phyloP scores from a whole-genome alignment of 2,797 vertebrate species.

The Carduelis carduelis region DNA sequence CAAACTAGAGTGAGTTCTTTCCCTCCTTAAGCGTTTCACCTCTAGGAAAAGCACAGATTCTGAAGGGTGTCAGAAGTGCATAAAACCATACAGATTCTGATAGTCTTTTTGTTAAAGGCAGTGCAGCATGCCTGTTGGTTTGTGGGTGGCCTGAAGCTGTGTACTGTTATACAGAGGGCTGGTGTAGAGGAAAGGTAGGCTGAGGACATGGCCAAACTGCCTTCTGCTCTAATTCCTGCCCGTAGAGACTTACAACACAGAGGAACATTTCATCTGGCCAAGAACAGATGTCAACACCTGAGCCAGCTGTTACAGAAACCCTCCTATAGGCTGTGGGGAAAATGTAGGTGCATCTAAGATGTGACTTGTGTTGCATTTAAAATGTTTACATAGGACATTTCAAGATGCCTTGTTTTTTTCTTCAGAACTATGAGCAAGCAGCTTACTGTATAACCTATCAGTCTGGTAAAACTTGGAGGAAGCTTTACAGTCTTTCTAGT shows the following conservation, averaged over 20 bases:
- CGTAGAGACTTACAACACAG: neutral
- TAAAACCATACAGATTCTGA: neutral
- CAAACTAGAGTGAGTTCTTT: neutral
- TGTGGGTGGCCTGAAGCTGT: neutral
- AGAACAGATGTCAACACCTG: neutral
- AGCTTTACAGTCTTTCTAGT: neutral
- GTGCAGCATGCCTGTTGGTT: neutral
- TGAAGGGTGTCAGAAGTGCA: neutral
- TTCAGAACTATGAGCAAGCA: neutral
- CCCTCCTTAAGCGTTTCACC: fast-evolving
- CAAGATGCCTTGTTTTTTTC: neutral
- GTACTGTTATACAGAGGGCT: neutral
- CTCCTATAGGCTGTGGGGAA: neutral
- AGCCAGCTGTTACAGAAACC: neutral
- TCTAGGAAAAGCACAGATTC: neutral
- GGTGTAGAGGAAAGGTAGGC: neutral
- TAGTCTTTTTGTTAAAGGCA: neutral
- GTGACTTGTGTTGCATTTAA: neutral
- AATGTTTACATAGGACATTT: neutral
- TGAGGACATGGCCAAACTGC: neutral
- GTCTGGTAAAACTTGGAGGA: neutral
- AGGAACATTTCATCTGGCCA: neutral
- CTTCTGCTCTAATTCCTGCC: neutral
- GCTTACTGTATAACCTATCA: neutral
- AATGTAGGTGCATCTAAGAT: neutral